Percentiles rank a stretch among this genome's conserved stretches.
Conservation (phyloP, 2,888 invertebrate species). For the Cyaniris semiargus region DNA sequence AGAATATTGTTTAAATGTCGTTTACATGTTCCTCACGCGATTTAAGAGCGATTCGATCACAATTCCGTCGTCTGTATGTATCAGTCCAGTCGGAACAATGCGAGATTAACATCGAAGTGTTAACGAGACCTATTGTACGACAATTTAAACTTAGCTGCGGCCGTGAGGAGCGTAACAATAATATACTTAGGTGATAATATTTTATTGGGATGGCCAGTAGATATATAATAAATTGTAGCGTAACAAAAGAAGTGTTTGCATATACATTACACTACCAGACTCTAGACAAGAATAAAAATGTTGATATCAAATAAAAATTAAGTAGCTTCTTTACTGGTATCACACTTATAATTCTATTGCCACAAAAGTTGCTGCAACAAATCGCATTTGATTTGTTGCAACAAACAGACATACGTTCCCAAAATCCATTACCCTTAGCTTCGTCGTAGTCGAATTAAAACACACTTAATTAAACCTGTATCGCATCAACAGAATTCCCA, state of each 20-base stretch:
- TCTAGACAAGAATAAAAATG: not conserved
- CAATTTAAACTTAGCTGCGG: conserved; percentile 23
- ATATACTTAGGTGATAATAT: conserved; percentile 13
- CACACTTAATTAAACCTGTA: not conserved
- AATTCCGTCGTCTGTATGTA: not conserved
- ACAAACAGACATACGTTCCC: not conserved
- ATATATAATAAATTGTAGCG: not conserved
- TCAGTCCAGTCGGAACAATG: conserved; percentile 14
- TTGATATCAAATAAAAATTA: not conserved
- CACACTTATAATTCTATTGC: too few relatives aligned
- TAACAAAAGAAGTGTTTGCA: not conserved
- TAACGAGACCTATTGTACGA: conserved; percentile 20
- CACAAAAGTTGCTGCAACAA: too few relatives aligned
- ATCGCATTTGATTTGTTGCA: too few relatives aligned
- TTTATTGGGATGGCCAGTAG: not conserved
- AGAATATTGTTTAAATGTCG: not conserved
- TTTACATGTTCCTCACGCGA: not conserved
- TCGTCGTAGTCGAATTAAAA: not conserved
- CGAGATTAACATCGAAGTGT: conserved; percentile 27
- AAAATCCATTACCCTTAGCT: not conserved
- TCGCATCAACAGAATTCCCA: not conserved
- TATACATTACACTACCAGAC: too few relatives aligned
- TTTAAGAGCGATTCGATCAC: not conserved
- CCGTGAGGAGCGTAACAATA: not conserved
- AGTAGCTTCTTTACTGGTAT: not conserved